phyloP scores from a whole-genome alignment of 2,113 vertebrate genomes.

The Solea senegalensis region DNA sequence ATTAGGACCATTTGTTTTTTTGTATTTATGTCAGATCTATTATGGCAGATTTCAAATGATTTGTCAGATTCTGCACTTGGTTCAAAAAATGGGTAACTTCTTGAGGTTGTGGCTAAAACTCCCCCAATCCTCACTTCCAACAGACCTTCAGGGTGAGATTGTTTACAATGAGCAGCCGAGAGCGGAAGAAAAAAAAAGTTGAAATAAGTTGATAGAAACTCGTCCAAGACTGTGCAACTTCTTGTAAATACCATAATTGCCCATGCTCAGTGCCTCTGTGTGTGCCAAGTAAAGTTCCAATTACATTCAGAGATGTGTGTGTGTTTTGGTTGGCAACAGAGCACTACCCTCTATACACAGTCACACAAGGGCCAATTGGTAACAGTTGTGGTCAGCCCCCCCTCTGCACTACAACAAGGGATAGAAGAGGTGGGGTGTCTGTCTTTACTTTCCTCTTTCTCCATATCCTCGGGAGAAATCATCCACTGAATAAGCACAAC shows the following conservation, averaged over 20 bases:
- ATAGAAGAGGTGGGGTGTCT: conserved; percentile 53
- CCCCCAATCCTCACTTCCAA: conserved; percentile 48
- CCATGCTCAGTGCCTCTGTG: conserved; percentile 81
- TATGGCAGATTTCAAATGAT: conserved; percentile 33
- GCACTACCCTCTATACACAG: conserved; percentile 69
- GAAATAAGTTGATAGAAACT: conserved; percentile 54
- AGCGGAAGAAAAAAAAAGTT: conserved; percentile 21
- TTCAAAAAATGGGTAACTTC: conserved; percentile 55
- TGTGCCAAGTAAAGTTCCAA: conserved; percentile 84
- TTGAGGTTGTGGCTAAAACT: conserved; percentile 51
- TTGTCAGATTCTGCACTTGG: conserved; percentile 35
- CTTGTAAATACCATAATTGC: conserved; percentile 83
- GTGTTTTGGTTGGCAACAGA: conserved; percentile 89
- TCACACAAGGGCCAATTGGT: conserved; percentile 85
- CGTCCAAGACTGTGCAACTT: conserved; percentile 70
- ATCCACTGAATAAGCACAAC: conserved; percentile 88
- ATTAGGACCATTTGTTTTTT: conserved; percentile 5
- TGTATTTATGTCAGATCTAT: conserved; percentile 11
- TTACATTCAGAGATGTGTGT: conserved; percentile 79
- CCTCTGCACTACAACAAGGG: conserved; percentile 46
- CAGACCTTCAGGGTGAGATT: conserved; percentile 49
- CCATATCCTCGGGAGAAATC: conserved; percentile 86
- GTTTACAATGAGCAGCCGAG: conserved; percentile 61
- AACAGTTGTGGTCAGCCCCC: conserved; percentile 87
- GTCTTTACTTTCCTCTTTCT: conserved; percentile 33